Conservation (phyloP, 2,888 invertebrate species). For the Fabriciana adippe region DNA sequence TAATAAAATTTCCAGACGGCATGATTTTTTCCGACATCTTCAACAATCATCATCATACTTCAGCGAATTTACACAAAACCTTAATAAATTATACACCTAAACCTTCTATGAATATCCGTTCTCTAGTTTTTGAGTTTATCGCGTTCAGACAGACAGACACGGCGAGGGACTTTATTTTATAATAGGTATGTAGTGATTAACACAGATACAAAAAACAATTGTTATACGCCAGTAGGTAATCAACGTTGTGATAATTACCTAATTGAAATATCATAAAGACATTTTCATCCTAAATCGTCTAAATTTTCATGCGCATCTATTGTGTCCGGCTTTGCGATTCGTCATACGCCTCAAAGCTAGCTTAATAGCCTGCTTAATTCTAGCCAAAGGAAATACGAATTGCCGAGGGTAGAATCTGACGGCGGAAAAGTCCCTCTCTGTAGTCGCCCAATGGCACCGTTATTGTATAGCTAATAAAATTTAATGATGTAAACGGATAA, state of each 20-base stretch:
- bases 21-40: too few relatives aligned
- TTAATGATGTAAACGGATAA: conserved; percentile 82
- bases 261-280: conserved; percentile 35
- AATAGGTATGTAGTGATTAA: too few relatives aligned
- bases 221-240: background rate
- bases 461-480: conserved; percentile 80
- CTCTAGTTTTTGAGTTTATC: too few relatives aligned
- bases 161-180: too few relatives aligned
- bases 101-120: too few relatives aligned
- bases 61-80: too few relatives aligned
- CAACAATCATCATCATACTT: too few relatives aligned
- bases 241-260: background rate
- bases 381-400: conserved; percentile 77
- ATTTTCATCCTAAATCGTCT: conserved; percentile 56
- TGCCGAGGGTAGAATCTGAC: conserved; percentile 62
- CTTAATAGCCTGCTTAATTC: conserved; percentile 81
- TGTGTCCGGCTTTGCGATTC: conserved; percentile 70
- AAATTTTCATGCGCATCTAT: conserved; percentile 64
- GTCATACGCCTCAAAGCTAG: conserved; percentile 75
- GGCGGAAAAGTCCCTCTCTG: conserved; percentile 69
- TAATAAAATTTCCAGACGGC: too few relatives aligned
- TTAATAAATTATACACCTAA: too few relatives aligned
- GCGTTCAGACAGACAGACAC: too few relatives aligned
- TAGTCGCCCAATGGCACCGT: conserved; percentile 60
- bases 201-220: too few relatives aligned